Percentiles rank a stretch among this genome's conserved stretches.
Evolutionary conservation across 2,888 invertebrate species (phyloP).

Genomic region (Gasteruption jaculator): DNA sequence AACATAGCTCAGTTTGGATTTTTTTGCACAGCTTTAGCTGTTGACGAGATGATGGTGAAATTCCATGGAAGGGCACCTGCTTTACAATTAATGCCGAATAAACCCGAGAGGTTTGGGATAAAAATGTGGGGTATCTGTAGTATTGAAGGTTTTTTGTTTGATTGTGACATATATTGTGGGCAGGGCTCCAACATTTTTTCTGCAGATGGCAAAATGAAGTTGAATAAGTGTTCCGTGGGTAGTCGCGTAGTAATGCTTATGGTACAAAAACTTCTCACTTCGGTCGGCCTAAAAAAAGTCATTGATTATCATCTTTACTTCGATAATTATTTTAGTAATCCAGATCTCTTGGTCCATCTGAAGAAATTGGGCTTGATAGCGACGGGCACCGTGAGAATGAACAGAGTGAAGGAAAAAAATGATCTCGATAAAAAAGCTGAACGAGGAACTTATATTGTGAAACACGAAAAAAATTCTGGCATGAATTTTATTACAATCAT

Average conservation of each 20-base stretch:
- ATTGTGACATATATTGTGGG: not conserved
- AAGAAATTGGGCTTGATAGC: not conserved
- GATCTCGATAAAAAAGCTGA: not conserved
- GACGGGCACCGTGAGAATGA: slow-evolving; percentile 1
- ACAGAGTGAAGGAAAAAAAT: slow-evolving; percentile 2
- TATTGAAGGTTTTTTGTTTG: not conserved
- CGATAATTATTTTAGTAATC: too few relatives aligned
- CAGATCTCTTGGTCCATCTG: slow-evolving; percentile 6
- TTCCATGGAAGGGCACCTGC: not conserved
- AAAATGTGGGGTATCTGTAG: not conserved
- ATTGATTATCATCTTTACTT: slow-evolving; percentile 4
- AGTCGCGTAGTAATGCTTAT: slow-evolving; percentile 1
- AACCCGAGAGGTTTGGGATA: not conserved
- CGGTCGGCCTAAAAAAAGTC: not conserved
- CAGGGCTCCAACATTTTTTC: not conserved
- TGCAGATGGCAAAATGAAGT: too few relatives aligned
- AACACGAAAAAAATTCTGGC: too few relatives aligned
- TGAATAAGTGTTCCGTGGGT: not conserved
- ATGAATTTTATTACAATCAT: not conserved
- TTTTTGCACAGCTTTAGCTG: slow-evolving; percentile 2
- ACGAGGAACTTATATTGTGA: too few relatives aligned
- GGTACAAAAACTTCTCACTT: not conserved
- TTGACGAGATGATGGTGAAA: not conserved
- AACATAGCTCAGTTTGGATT: not conserved
- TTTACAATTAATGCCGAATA: not conserved